Conservation (phyloP, 2,888 invertebrate species). For the Phorcus lineatus region DNA sequence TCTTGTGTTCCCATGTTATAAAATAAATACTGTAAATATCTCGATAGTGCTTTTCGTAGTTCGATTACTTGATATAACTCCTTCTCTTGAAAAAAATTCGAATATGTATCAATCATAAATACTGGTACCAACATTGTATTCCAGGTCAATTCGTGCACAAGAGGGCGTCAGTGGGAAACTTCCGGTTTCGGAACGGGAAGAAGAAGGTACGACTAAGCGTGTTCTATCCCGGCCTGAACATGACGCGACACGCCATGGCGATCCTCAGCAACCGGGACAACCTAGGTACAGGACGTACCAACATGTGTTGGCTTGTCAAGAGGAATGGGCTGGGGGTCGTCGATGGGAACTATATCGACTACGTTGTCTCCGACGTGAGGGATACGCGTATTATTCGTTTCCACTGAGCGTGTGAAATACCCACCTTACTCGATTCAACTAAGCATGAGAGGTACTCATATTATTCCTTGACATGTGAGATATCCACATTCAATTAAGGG, state of each 20-base stretch:
- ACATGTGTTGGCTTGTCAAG: slow-evolving; percentile 63
- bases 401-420: background rate
- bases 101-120: background rate
- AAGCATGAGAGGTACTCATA: too few relatives aligned
- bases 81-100: too few relatives aligned
- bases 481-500: too few relatives aligned
- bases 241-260: slow-evolving; percentile 44
- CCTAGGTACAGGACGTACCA: slow-evolving; percentile 53
- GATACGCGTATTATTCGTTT: slow-evolving; percentile 30
- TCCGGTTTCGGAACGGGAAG: slow-evolving; percentile 34
- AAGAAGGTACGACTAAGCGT: slow-evolving; percentile 36
- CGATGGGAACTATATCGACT: slow-evolving; percentile 60
- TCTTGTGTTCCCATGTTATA: too few relatives aligned
- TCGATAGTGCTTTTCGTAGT: too few relatives aligned
- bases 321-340: slow-evolving; percentile 56
- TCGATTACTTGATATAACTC: too few relatives aligned
- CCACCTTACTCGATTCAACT: too few relatives aligned
- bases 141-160: slow-evolving; percentile 47
- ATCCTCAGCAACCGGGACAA: slow-evolving; percentile 58
- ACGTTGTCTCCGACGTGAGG: slow-evolving; percentile 45
- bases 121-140: background rate
- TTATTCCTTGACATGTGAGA: too few relatives aligned
- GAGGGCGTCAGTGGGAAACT: slow-evolving; percentile 30
- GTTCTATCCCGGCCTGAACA: slow-evolving; percentile 19
- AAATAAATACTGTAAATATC: too few relatives aligned